Base-by-base conservation (phyloP, 2,888 invertebrate species). In the Helicoverpa assulta region DNA sequence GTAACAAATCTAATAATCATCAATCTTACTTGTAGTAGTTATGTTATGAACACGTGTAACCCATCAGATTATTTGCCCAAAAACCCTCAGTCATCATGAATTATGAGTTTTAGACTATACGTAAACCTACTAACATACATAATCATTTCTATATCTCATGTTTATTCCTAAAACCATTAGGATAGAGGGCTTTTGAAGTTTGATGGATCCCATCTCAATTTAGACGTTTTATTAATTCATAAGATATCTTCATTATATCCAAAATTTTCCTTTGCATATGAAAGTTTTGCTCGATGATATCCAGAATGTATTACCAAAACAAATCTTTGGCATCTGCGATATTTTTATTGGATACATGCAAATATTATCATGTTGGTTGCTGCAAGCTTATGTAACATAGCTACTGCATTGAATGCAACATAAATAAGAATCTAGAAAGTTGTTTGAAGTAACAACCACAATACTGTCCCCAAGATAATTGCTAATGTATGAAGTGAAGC, bases 161-260 rank as follows among this genome's bases (percentile, higher is more conserved):
- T 78, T 78, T 78, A 74, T 57, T 61, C 50, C 5, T 33, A 37
- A 64, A 56, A 29, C 12, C 51, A 4, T 78, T 73, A 3, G 40
- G 2, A 16, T 67, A 21, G n/a, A 73, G 61, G 57, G 67, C 68
- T 79, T 75, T 79, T 74, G 79, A 78, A 54, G 75, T 78, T 54
- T 78, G 40, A 67, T 67, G 18, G 51, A 59, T 47, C 21, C 7
- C 12, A 47, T 57, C 21, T 33, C 29, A 53, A 60, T 60, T 57
- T 19, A 18, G n/a, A 58, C 57, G 51, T 58, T 47, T 26, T 54
- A 29, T 51, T 65, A 29, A 65, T 73, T 18, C n/a, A 40, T 65
- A 10, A 19, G 26, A n/a, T 66, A 62, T 68, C 53, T 78, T 61
- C 33, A 67, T 79, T 60, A 57, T 60, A 51, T 10, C 16, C 33